These are phyloP conservation scores for Gouania willdenowi DNA, from an alignment of 2,797 vertebrate species.

Conservation along the genomic window DNA sequence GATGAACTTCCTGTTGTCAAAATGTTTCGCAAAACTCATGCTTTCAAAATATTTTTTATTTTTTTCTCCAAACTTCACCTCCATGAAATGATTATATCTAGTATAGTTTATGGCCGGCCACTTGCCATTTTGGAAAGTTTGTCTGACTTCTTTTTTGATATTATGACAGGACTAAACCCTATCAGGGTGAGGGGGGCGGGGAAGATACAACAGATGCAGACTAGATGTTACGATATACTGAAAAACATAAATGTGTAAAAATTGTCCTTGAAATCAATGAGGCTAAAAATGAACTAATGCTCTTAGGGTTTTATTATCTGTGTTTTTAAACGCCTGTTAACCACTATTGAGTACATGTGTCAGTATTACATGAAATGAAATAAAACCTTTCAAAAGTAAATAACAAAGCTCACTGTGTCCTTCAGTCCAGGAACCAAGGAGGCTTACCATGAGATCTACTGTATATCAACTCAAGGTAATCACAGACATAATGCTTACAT, in stretches of 20 bases:
- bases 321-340: constrained; percentile 85
- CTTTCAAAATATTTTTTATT: constrained; percentile 6
- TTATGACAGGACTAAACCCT: constrained; percentile 56
- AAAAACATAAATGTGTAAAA: constrained; percentile 75
- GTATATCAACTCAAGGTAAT: too few species aligned
- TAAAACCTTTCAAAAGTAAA: constrained; percentile 75
- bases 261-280: constrained; percentile 62
- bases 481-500: too few species aligned
- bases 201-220: constrained; percentile 71
- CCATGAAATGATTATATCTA: constrained; percentile 51
- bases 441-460: too few species aligned
- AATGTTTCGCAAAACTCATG: constrained; percentile 34
- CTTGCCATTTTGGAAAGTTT: constrained; percentile 60
- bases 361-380: constrained; percentile 84
- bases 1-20: constrained; percentile 50
- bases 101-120: constrained; percentile 59
- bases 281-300: constrained; percentile 62
- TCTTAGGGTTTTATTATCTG: constrained; percentile 81
- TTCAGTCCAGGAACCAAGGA: neutral
- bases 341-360: constrained; percentile 82
- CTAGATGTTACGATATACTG: constrained; percentile 79
- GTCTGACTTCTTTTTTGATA: constrained; percentile 42
- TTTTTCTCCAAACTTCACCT: constrained; percentile 37
- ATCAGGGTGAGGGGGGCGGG: too few species aligned
- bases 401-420: neutral